phyloP scores from a whole-genome alignment of 2,113 vertebrate species.

The Psittacula cyanocephala region DNA sequence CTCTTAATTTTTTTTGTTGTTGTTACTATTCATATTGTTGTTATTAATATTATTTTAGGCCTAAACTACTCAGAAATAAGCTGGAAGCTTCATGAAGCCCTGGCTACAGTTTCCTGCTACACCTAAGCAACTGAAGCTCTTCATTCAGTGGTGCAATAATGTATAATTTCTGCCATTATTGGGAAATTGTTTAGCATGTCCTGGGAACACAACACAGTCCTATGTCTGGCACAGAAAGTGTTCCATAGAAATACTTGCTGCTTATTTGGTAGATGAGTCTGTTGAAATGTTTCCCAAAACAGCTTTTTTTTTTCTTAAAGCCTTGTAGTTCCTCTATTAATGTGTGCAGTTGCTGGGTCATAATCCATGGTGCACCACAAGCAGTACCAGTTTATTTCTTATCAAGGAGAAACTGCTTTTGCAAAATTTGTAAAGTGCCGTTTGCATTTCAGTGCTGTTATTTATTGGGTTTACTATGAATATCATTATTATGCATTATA shows the following conservation, averaged over 20 bases:
- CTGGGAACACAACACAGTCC: background rate
- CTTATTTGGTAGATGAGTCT: background rate
- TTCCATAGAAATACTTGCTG: background rate
- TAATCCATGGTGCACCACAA: background rate
- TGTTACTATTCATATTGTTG: background rate
- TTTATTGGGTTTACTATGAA: constrained; percentile 19
- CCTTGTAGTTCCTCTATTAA: background rate
- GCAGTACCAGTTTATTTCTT: background rate
- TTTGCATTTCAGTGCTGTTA: background rate
- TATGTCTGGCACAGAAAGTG: background rate
- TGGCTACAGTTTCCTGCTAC: background rate
- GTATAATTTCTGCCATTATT: background rate
- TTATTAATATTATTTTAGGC: background rate
- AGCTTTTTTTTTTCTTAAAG: background rate
- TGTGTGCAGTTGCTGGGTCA: background rate
- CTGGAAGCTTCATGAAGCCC: background rate
- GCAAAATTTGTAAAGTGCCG: background rate
- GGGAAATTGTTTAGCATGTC: background rate
- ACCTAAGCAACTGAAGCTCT: background rate
- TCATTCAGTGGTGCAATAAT: background rate
- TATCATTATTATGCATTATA: background rate
- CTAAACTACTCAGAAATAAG: background rate
- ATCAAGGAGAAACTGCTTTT: background rate
- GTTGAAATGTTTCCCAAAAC: background rate
- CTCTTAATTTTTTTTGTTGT: background rate